phyloP scores from a whole-genome alignment of 1,140 invertebrate species.

The Ylistrum balloti region DNA sequence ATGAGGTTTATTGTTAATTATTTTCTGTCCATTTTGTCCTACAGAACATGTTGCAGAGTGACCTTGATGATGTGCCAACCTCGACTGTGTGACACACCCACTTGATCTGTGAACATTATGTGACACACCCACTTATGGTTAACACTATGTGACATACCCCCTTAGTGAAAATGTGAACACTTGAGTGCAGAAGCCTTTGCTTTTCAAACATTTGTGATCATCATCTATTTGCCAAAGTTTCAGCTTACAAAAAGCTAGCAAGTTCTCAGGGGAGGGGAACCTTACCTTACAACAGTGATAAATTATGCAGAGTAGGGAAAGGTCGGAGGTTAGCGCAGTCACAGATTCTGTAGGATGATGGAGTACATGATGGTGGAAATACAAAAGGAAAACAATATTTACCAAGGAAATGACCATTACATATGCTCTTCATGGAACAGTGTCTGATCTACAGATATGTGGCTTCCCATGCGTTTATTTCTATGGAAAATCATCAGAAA shows the following conservation, averaged over 20 bases:
- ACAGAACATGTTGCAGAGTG: slow-evolving; percentile 74
- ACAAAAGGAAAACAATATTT: neutral
- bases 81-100: slow-evolving; percentile 72
- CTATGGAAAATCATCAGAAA: neutral
- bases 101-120: neutral
- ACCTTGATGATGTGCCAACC: slow-evolving; percentile 72
- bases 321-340: neutral
- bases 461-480: neutral
- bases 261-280: slow-evolving; percentile 22
- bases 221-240: slow-evolving; percentile 26
- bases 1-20: too few species aligned
- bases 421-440: too few species aligned
- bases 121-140: neutral
- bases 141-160: neutral
- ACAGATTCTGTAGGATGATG: slow-evolving; percentile 4
- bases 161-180: neutral
- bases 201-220: slow-evolving; percentile 39
- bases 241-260: slow-evolving; percentile 5
- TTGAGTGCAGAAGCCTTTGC: too few species aligned
- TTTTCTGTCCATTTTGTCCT: slow-evolving; percentile 6
- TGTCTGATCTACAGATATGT: neutral
- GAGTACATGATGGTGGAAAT: neutral
- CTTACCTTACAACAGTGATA: neutral
- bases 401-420: neutral
- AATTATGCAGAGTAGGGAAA: neutral